phyloP scores from a whole-genome alignment of 2,797 vertebrate species.

The Coregonus sp. region DNA sequence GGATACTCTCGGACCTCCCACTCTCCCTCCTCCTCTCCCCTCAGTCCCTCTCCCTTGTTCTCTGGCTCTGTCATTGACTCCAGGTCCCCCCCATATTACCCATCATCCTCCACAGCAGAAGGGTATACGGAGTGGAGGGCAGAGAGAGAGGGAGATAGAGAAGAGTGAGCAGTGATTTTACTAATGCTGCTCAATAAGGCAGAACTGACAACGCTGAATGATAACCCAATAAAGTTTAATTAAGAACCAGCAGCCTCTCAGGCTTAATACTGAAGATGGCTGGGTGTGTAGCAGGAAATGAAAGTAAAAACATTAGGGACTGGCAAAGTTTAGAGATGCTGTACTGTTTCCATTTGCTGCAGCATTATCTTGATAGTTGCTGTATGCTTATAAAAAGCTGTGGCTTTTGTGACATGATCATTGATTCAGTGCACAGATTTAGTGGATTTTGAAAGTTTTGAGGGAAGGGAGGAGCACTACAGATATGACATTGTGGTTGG shows the following conservation, averaged over 20 bases:
- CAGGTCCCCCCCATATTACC: neutral
- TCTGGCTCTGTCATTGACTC: conserved; percentile 15
- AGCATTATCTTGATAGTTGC: too few relatives aligned
- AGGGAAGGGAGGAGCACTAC: neutral
- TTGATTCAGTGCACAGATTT: too few relatives aligned
- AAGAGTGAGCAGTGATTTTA: conserved; percentile 39
- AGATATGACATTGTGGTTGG: neutral
- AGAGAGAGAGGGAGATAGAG: neutral
- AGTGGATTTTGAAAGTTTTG: neutral
- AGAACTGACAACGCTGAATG: conserved; percentile 64
- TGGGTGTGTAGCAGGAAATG: conserved; percentile 63
- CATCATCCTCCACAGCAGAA: conserved; percentile 13
- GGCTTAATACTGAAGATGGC: conserved; percentile 66
- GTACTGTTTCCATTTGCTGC: conserved; percentile 8
- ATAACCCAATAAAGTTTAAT: conserved; percentile 76
- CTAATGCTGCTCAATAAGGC: conserved; percentile 49
- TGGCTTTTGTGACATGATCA: too few relatives aligned
- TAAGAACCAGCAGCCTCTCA: conserved; percentile 70
- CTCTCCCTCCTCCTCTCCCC: conserved; percentile 2
- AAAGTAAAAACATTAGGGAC: conserved; percentile 55
- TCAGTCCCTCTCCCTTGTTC: conserved; percentile 20
- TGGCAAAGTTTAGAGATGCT: conserved; percentile 48
- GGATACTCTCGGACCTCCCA: conserved; percentile 52
- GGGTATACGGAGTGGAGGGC: conserved; percentile 14
- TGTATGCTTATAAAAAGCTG: too few relatives aligned